Percentiles rank a stretch among this genome's conserved stretches.
These are phyloP conservation scores for Bombycilla garrulus DNA, from an alignment of 2,113 vertebrate genomes.

Conservation along the genomic window DNA sequence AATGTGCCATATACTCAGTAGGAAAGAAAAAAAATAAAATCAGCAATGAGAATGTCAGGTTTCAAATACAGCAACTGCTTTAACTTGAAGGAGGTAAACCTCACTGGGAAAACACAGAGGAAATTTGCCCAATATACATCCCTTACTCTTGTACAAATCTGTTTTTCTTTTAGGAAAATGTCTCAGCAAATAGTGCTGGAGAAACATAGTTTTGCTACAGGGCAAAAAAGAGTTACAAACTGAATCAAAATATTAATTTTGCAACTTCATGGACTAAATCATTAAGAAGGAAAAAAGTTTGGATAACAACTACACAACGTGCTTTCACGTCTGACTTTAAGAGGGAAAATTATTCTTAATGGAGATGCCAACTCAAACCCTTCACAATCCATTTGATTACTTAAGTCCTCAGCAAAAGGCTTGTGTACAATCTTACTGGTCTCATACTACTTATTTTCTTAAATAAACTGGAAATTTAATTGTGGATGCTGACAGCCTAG, in stretches of 20 bases:
- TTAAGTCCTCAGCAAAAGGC: not conserved
- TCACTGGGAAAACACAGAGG: not conserved
- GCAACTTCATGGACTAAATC: not conserved
- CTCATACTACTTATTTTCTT: not conserved
- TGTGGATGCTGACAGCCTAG: too few species aligned
- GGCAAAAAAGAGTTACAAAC: not conserved
- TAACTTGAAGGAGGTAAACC: not conserved
- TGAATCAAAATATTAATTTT: not conserved
- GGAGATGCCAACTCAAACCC: not conserved
- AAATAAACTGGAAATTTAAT: not conserved
- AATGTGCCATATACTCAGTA: not conserved
- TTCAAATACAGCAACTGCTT: not conserved
- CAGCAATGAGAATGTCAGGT: not conserved
- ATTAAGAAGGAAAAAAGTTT: not conserved
- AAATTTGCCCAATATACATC: not conserved
- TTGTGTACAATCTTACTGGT: not conserved
- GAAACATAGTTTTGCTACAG: not conserved
- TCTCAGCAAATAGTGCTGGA: not conserved
- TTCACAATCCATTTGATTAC: not conserved
- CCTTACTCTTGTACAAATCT: not conserved
- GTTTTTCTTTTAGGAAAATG: not conserved
- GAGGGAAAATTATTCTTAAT: not conserved
- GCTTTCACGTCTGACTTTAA: not conserved
- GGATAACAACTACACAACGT: not conserved
- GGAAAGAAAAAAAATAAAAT: not conserved